Evolutionary conservation across 30 jellyfish, hydroid and myxozoan genomes (phyloP).

Genomic region (Aurelia aurita): DNA sequence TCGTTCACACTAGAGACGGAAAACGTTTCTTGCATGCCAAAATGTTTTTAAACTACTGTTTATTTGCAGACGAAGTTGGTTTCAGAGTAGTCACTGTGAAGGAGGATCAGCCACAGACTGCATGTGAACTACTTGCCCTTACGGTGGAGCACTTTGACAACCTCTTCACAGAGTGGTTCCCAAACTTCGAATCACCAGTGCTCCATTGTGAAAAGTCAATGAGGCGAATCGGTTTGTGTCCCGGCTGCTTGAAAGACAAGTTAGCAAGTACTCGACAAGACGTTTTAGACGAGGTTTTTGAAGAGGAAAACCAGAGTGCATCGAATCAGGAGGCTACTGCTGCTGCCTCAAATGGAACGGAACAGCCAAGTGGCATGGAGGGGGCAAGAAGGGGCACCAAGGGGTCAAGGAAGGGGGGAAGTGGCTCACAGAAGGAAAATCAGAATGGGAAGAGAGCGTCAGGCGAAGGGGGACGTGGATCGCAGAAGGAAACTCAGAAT

Average conservation of each 20-base stretch:
- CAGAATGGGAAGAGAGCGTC: background rate
- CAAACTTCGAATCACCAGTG: conserved; percentile 58
- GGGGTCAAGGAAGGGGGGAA: background rate
- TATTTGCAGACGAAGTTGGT: conserved; percentile 40
- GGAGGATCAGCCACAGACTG: conserved; percentile 59
- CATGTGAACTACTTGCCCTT: conserved; percentile 79
- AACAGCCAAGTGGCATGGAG: too few relatives aligned
- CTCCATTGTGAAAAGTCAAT: conserved; percentile 67
- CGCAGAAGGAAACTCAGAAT: background rate
- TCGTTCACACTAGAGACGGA: too few relatives aligned
- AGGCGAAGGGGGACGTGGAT: background rate
- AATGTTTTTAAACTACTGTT: background rate
- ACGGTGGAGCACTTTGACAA: conserved; percentile 91
- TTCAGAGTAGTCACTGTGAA: conserved; percentile 79
- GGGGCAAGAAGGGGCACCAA: background rate
- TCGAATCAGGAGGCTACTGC: too few relatives aligned
- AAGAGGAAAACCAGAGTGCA: too few relatives aligned
- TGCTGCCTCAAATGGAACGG: too few relatives aligned
- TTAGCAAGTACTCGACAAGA: background rate
- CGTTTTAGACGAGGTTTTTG: background rate
- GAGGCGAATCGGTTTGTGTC: conserved; percentile 82
- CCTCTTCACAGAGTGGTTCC: conserved; percentile 90
- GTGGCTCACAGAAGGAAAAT: background rate
- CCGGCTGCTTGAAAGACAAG: conserved; percentile 69
- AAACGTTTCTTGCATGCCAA: too few relatives aligned